Percentiles rank a stretch among this genome's conserved stretches.
Conservation (phyloP, 1,140 invertebrate species). For the Drosophila subpulchrella region DNA sequence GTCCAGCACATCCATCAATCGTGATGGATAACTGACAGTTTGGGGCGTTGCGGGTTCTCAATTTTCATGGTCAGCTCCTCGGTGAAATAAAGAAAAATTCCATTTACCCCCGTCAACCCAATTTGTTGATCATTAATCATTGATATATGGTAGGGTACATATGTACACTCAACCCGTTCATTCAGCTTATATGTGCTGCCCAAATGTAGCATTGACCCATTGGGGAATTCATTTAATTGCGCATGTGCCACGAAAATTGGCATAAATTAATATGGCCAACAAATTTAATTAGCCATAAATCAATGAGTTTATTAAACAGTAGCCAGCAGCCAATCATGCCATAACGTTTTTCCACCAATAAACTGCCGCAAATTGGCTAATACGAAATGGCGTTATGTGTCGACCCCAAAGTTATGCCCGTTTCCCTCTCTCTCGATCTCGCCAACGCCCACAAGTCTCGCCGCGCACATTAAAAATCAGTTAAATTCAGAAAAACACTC, state of each 20-base stretch:
- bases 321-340: slow-evolving; percentile 77
- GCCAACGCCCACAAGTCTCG: slow-evolving; percentile 58
- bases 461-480: slow-evolving; percentile 75
- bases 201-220: slow-evolving; percentile 69
- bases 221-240: slow-evolving; percentile 49
- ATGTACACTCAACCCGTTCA: slow-evolving; percentile 34
- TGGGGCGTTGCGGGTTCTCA: slow-evolving; percentile 61
- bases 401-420: slow-evolving; percentile 59
- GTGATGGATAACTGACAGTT: slow-evolving; percentile 73
- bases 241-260: slow-evolving; percentile 64
- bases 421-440: slow-evolving; percentile 64
- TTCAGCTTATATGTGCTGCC: slow-evolving; percentile 21
- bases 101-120: slow-evolving; percentile 45
- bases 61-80: slow-evolving; percentile 47
- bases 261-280: slow-evolving; percentile 73
- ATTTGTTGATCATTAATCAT: slow-evolving; percentile 76
- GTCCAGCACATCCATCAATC: slow-evolving; percentile 49
- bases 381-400: slow-evolving; percentile 65
- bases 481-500: slow-evolving; percentile 74
- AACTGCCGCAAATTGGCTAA: slow-evolving; percentile 80
- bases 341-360: slow-evolving; percentile 65
- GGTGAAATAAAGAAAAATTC: slow-evolving; percentile 43
- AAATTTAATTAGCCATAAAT: slow-evolving; percentile 83
- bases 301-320: slow-evolving; percentile 82
- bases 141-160: slow-evolving; percentile 36